Conservation (phyloP, 2,113 vertebrate genomes). For the Aplodontia rufa region DNA sequence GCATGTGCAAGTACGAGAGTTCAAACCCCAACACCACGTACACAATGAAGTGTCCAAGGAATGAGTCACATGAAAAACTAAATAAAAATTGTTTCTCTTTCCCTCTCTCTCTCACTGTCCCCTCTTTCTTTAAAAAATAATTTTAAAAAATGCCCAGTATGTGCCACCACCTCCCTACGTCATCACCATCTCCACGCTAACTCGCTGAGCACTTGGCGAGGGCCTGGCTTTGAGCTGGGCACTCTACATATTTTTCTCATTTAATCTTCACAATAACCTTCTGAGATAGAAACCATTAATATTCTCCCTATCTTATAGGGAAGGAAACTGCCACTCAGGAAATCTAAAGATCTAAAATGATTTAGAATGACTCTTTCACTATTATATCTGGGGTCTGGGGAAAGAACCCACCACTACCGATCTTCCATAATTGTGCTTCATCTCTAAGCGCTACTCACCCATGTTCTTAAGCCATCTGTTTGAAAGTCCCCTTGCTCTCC, state of each 20-base stretch:
- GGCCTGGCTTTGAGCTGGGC: not conserved
- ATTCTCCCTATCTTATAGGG: not conserved
- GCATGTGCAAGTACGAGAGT: no score
- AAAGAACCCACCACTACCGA: not conserved
- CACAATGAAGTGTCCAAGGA: no score
- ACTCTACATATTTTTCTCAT: not conserved
- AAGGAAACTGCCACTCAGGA: not conserved
- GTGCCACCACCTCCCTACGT: not conserved
- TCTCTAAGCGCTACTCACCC: not conserved
- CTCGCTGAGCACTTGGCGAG: not conserved
- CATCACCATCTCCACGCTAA: rapidly evolving
- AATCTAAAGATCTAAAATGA: not conserved
- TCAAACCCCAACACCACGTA: no score
- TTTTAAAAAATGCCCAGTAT: no score
- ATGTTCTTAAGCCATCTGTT: not conserved
- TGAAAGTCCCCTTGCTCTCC: not conserved
- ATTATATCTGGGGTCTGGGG: not conserved
- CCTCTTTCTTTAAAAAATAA: no score
- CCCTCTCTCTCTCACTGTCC: no score
- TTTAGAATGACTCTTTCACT: not conserved
- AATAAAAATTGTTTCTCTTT: no score
- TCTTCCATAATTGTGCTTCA: not conserved
- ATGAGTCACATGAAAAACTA: no score
- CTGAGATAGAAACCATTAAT: not conserved
- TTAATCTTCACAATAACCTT: not conserved